Conservation (phyloP, 2,113 vertebrate genomes). For the Urocynchramus pylzowi region DNA sequence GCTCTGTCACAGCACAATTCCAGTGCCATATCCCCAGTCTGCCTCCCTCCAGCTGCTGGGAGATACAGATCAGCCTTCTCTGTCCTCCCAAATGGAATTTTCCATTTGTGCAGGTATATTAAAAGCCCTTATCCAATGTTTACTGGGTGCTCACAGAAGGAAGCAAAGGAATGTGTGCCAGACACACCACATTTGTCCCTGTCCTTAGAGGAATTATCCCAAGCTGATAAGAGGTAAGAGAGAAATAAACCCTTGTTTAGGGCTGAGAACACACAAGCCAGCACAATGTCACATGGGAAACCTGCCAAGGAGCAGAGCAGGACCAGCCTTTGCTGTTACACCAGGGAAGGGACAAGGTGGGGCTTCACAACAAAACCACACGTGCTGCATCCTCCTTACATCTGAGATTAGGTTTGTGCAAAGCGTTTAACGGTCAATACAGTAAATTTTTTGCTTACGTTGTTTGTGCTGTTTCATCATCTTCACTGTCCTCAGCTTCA, state of each 20-base stretch:
- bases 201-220: background rate
- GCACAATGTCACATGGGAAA: background rate
- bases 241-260: background rate
- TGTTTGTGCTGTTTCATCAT: background rate
- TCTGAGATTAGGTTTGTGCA: background rate
- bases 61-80: background rate
- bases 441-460: background rate
- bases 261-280: background rate
- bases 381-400: rapidly evolving
- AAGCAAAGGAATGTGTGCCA: background rate
- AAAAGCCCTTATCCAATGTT: background rate
- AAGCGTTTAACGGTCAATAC: background rate
- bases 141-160: background rate
- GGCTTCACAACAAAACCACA: background rate
- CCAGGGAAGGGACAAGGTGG: background rate
- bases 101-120: background rate
- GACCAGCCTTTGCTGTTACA: background rate
- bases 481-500: background rate
- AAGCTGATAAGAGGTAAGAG: background rate
- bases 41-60: background rate
- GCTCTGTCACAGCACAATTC: background rate
- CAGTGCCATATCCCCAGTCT: background rate
- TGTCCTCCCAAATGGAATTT: background rate
- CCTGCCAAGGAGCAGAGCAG: background rate
- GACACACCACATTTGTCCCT: background rate